phyloP scores from a whole-genome alignment of 2,888 invertebrate genomes.

The Scrobipalpa costella region DNA sequence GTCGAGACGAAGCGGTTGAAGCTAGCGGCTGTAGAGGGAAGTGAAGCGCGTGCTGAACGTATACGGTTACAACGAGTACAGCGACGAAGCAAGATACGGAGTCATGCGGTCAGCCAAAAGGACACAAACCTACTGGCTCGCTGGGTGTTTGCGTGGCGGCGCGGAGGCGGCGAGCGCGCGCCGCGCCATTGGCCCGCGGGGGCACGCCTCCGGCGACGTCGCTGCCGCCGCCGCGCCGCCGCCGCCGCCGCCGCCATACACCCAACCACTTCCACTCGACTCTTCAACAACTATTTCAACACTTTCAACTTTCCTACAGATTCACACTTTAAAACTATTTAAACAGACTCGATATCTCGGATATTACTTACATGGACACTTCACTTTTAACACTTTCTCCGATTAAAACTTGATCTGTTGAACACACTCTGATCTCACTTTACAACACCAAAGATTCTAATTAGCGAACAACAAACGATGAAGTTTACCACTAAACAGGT shows the following conservation, averaged over 20 bases:
- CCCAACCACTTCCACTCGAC: slow-evolving; percentile 45
- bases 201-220: slow-evolving; percentile 70
- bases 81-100: slow-evolving; percentile 81
- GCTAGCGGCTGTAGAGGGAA: slow-evolving; percentile 61
- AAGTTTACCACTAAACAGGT: neutral
- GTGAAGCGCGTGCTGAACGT: slow-evolving; percentile 75
- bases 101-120: slow-evolving; percentile 82
- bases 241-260: slow-evolving; percentile 43
- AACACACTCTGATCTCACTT: neutral
- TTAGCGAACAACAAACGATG: neutral
- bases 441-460: neutral
- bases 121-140: slow-evolving; percentile 81
- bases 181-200: slow-evolving; percentile 74
- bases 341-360: slow-evolving; percentile 29
- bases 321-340: slow-evolving; percentile 53
- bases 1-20: slow-evolving; percentile 58
- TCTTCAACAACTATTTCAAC: slow-evolving; percentile 53
- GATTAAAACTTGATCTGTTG: neutral
- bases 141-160: slow-evolving; percentile 63
- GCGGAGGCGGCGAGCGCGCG: slow-evolving; percentile 66
- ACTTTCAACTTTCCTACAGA: slow-evolving; percentile 48
- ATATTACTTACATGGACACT: slow-evolving; percentile 11
- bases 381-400: neutral
- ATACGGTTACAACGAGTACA: slow-evolving; percentile 76
- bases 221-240: slow-evolving; percentile 48